Base-by-base conservation (phyloP, 2,888 invertebrate species). In the Lasioglossum figueresi region DNA sequence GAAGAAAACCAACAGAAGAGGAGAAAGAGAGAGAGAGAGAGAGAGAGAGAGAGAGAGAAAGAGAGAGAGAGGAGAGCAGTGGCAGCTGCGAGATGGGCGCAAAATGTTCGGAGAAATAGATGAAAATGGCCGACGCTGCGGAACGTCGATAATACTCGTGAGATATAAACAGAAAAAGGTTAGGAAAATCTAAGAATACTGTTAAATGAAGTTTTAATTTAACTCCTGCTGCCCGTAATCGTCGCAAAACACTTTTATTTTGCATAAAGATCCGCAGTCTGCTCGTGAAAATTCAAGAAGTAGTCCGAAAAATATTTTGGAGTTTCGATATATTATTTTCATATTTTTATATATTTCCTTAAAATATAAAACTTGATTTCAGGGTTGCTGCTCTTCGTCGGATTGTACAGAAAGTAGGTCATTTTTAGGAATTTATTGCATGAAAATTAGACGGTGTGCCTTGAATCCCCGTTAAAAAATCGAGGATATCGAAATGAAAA, bases 1-100 rank as follows among this genome's bases (percentile, higher is more conserved):
- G n/a, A 72, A 72, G 72, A 52, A 70, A 72, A 52, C 68, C 40
- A 37, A 27, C 59, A 10, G 83, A 45, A 63, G 66, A 73, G 63
- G 6, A 37, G 31, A 19, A 4, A 16, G 27, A 27, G 16, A 59
- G 23, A 45, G 14, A 14, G 31, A 19, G 48, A n/a, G 6, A 37
- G 31, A 19, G 2, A 16, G 27, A 27, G 16, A 59, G 23, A 45
- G 14, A 14, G 31, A 19, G 6, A 37, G 31, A 19, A 4, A 16
- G 27, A 27, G 16, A 59, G 23, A 45, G 14, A 14, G 31, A 19
- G 48, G 3, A 52, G 52, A 52, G 10, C 19, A 31, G 72, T 45
- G 45, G 45, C 66, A 66, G 66, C 66, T 66, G 66, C 37, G 37
- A 68, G 68, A 68, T 19, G 68, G 34, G 37, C 37, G 37, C 37